Conservation (phyloP, 2,888 invertebrate species). For the Aleiodes alternator region DNA sequence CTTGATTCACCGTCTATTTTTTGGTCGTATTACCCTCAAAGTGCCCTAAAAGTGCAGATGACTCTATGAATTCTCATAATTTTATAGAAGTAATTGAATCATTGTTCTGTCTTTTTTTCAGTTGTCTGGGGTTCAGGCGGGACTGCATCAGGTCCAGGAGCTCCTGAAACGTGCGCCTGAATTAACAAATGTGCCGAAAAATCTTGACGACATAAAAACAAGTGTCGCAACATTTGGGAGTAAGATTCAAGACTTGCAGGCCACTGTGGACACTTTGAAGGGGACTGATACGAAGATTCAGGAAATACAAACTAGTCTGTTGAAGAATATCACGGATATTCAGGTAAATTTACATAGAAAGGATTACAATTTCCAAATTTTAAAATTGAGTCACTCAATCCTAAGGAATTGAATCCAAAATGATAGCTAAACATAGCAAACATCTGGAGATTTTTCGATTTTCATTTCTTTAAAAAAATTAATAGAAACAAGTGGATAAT, state of each 20-base stretch:
- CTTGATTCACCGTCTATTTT: no score
- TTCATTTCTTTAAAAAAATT: no score
- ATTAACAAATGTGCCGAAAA: slow-evolving; percentile 78
- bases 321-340: slow-evolving; percentile 68
- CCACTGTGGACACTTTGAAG: slow-evolving; percentile 71
- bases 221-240: slow-evolving; percentile 81
- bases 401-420: no score
- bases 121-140: slow-evolving; percentile 75
- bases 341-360: slow-evolving; percentile 60
- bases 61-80: background rate
- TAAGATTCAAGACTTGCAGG: slow-evolving; percentile 77
- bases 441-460: no score
- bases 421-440: no score
- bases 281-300: slow-evolving; percentile 66
- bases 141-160: slow-evolving; percentile 78
- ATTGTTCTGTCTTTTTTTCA: slow-evolving; percentile 58
- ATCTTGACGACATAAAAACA: slow-evolving; percentile 77
- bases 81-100: background rate
- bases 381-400: no score
- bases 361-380: no score
- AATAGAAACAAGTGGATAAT: no score
- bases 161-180: slow-evolving; percentile 80
- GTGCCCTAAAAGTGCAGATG: no score
- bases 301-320: slow-evolving; percentile 67
- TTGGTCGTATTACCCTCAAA: no score